Base-by-base conservation (phyloP, 2,888 invertebrate genomes). In the Galerucella pusilla region DNA sequence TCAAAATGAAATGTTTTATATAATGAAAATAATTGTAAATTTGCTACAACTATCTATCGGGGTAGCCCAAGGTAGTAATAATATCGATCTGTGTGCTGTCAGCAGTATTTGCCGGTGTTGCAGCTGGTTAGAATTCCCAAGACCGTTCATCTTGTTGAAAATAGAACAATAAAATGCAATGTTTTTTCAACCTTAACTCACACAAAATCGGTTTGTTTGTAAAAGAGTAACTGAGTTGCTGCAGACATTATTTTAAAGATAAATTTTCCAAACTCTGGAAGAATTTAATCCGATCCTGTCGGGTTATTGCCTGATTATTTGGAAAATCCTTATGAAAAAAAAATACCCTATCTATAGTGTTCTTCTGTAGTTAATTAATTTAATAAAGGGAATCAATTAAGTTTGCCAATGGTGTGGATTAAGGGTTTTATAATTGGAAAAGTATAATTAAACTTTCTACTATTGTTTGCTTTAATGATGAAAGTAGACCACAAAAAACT, bases 371-470 rank as follows among this genome's bases (percentile, higher is more conserved):
- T n/a, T 71, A 57, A 71, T 71, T 71, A 71, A 71, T 65, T 71
- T 14, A 70, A 70, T 70, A 70, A 71, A 71, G 63, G 60, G 63
- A 65, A 71, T 71, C 59, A 65, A 71, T 71, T 57, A 65, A 64
- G 71, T 64, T 64, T 45, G 54, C 59, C 42, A 71, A 45, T 65
- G 71, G 64, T 65, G 65, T 65, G 71, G 52, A 65, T 64, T 71
- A 70, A 71, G 64, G 64, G 60, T 42, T 46, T 54, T 54, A 35
- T 71, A 71, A 65, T 65, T 71, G 71, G 71, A 71, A 71, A 71
- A 71, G 57, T 65, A 46, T 71, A 71, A 71, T 71, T 71, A 71
- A 71, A 65, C 64, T 46, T 65, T 46, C 64, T n/a, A 65, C 64
- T 46, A 45, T 65, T 65, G 42, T 65, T 14, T 46, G 20, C 63